phyloP scores from a whole-genome alignment of 2,888 invertebrate species.

The Sussaba pulchella region DNA sequence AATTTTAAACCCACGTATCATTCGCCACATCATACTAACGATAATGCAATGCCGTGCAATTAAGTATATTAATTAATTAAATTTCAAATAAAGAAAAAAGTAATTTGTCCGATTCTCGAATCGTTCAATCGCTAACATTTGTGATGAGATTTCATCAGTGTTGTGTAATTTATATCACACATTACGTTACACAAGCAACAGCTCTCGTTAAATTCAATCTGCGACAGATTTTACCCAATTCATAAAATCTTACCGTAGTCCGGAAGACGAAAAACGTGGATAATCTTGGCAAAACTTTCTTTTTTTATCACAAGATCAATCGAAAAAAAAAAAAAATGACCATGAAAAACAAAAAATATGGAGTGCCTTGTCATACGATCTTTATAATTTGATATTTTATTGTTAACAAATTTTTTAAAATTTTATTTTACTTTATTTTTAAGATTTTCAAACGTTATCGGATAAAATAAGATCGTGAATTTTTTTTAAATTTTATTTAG shows the following conservation, averaged over 20 bases:
- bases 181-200: not conserved
- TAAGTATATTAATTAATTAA: constrained; percentile 30
- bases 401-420: too few relatives aligned
- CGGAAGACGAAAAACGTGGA: constrained; percentile 5
- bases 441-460: constrained; percentile 11
- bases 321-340: constrained; percentile 48
- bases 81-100: constrained; percentile 33
- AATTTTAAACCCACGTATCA: not conserved
- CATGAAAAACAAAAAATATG: constrained; percentile 41
- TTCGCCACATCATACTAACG: not conserved
- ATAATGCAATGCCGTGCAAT: constrained; percentile 35
- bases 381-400: constrained; percentile 53
- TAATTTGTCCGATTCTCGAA: constrained; percentile 23
- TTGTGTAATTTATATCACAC: constrained; percentile 41
- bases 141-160: constrained; percentile 25
- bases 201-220: constrained; percentile 34
- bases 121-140: constrained; percentile 37
- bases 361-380: constrained; percentile 61
- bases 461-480: constrained; percentile 9
- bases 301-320: constrained; percentile 26
- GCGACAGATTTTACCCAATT: constrained; percentile 25
- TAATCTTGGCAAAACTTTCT: constrained; percentile 40
- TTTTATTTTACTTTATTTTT: constrained; percentile 28
- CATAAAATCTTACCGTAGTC: constrained; percentile 10
- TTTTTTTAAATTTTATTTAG: not conserved